These are phyloP conservation scores for Sciurus vulgaris DNA, from an alignment of 2,797 vertebrate genomes.

Conservation along the genomic window DNA sequence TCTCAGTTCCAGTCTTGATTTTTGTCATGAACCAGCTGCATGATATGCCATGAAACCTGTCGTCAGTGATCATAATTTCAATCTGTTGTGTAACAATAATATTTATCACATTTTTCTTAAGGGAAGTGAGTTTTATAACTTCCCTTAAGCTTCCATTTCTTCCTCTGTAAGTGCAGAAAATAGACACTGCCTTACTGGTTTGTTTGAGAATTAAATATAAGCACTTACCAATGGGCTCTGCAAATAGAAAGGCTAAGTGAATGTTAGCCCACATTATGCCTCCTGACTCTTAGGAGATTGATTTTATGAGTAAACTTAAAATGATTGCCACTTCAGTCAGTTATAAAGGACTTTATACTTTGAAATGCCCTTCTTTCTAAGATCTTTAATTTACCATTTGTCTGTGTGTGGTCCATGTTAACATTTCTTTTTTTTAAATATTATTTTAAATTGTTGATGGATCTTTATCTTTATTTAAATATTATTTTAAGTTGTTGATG, in stretches of 20 bases:
- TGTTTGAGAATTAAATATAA: neutral
- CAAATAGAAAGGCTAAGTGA: neutral
- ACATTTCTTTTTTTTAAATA: too few relatives aligned
- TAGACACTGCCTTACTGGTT: neutral
- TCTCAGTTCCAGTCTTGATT: neutral
- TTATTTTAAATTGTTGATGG: too few relatives aligned
- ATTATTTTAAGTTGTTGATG: too few relatives aligned
- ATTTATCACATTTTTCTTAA: conserved; percentile 38
- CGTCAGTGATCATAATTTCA: neutral
- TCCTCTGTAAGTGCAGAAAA: neutral
- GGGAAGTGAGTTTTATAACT: neutral
- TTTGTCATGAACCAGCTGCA: neutral
- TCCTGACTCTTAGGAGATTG: neutral
- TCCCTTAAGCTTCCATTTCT: neutral
- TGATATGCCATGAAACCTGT: neutral
- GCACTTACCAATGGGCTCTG: neutral
- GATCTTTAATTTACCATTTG: conserved; percentile 10
- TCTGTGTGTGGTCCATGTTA: neutral
- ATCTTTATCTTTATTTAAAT: too few relatives aligned
- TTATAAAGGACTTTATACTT: neutral
- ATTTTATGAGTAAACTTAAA: neutral
- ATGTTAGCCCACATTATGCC: neutral
- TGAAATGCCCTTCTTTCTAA: neutral
- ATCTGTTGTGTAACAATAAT: neutral
- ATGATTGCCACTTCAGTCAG: neutral